These are phyloP conservation scores for Tretioscincus oriximinensis DNA, from an alignment of 2,113 vertebrate genomes.

Conservation along the genomic window DNA sequence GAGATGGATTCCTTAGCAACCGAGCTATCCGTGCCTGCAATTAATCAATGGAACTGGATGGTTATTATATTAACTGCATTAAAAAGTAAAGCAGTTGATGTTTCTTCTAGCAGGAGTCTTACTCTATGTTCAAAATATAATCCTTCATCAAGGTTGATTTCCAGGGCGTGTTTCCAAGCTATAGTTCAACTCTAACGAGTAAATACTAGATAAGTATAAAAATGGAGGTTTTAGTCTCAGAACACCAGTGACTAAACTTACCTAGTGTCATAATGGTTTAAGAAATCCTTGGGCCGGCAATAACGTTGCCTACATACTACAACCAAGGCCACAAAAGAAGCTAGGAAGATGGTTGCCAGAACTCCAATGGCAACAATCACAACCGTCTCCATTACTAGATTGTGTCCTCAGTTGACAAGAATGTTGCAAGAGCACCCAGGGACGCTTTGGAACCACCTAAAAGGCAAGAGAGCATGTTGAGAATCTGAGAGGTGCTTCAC, in stretches of 20 bases:
- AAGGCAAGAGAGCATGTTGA: neutral
- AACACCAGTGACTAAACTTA: constrained; percentile 61
- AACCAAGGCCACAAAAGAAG: constrained; percentile 90
- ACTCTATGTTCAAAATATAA: neutral
- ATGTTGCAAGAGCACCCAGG: neutral
- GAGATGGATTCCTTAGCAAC: too few relatives aligned
- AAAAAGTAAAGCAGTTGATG: neutral
- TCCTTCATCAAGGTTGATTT: neutral
- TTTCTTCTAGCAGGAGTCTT: neutral
- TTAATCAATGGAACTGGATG: neutral
- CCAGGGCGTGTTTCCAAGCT: neutral
- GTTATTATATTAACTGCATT: too few relatives aligned
- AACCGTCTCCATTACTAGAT: constrained; percentile 88
- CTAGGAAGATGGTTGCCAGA: constrained; percentile 94
- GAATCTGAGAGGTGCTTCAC: neutral
- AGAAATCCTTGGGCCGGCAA: constrained; percentile 84
- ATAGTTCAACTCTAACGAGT: neutral
- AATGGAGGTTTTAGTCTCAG: neutral
- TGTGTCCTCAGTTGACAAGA: neutral
- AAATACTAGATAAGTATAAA: neutral
- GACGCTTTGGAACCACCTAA: neutral
- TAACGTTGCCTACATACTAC: constrained; percentile 93
- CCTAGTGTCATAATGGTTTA: constrained; percentile 91
- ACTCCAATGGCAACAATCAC: constrained; percentile 96
- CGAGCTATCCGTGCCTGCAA: too few relatives aligned